phyloP scores from a whole-genome alignment of 2,888 invertebrate species.

The Myathropa florea region DNA sequence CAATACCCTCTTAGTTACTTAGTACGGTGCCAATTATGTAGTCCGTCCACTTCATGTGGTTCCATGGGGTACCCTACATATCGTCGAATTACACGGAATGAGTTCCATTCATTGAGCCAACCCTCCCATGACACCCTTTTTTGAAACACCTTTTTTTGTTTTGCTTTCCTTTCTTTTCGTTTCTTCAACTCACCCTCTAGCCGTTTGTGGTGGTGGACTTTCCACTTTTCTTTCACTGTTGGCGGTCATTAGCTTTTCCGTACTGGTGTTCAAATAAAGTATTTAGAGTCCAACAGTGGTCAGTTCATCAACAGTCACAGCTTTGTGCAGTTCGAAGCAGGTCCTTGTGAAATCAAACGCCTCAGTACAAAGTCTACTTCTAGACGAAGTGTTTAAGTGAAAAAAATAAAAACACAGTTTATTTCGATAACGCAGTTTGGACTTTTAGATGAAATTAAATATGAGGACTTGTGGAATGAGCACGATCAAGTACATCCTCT shows the following conservation, averaged over 20 bases:
- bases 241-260: conserved; percentile 53
- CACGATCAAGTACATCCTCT: conserved; percentile 84
- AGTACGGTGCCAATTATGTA: conserved; percentile 9
- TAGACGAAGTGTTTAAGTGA: neutral
- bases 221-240: conserved; percentile 35
- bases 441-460: conserved; percentile 74
- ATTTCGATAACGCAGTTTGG: neutral
- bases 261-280: conserved; percentile 19
- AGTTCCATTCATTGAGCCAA: conserved; percentile 50
- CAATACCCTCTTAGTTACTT: conserved; percentile 22
- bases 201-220: conserved; percentile 30
- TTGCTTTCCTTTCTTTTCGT: neutral
- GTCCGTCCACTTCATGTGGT: neutral
- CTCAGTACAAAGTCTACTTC: neutral
- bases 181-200: conserved; percentile 4
- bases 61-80: conserved; percentile 10
- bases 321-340: conserved; percentile 72
- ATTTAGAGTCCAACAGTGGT: conserved; percentile 73
- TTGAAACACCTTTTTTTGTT: neutral
- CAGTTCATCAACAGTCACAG: conserved; percentile 76
- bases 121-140: conserved; percentile 38
- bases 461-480: conserved; percentile 82
- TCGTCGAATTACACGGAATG: conserved; percentile 26
- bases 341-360: neutral
- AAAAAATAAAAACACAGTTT: neutral